Evolutionary conservation across 2,113 vertebrate genomes (phyloP).

Genomic region (Ceuthmochares aereus): DNA sequence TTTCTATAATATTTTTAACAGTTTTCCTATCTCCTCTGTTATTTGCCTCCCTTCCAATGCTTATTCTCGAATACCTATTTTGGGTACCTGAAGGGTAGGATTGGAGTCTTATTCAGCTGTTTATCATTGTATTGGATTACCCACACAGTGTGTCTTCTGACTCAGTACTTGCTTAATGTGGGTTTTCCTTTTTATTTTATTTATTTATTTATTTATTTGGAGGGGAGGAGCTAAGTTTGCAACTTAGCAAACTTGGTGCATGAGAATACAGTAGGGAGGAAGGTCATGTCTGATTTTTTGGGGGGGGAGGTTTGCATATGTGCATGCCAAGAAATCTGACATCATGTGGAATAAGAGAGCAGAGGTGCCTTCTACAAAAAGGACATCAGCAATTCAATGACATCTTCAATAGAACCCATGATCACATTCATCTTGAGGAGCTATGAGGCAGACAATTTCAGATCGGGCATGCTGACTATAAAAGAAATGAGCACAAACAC

Average conservation of each 20-base stretch:
- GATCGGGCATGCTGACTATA: not conserved
- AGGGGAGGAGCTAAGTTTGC: not conserved
- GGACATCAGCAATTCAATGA: not conserved
- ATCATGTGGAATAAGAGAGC: not conserved
- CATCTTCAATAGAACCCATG: not conserved
- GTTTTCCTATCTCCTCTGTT: not conserved
- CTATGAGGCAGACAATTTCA: not conserved
- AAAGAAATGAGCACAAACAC: not conserved
- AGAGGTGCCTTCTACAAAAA: not conserved
- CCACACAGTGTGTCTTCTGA: not conserved
- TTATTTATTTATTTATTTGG: not conserved
- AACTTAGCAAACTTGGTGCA: not conserved
- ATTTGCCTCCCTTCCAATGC: not conserved
- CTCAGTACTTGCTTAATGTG: not conserved
- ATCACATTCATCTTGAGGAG: not conserved
- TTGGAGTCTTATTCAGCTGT: not conserved
- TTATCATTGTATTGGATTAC: not conserved
- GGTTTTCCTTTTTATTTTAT: not conserved
- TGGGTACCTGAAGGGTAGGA: not conserved
- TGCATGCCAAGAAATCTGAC: not conserved
- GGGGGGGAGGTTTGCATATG: not conserved
- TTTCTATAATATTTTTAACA: not conserved
- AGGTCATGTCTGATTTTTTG: not conserved
- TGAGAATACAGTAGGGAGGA: not conserved
- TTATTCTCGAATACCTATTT: not conserved